These are phyloP conservation scores for Bombus picipes DNA, from an alignment of 1,140 invertebrate genomes.

Conservation along the genomic window DNA sequence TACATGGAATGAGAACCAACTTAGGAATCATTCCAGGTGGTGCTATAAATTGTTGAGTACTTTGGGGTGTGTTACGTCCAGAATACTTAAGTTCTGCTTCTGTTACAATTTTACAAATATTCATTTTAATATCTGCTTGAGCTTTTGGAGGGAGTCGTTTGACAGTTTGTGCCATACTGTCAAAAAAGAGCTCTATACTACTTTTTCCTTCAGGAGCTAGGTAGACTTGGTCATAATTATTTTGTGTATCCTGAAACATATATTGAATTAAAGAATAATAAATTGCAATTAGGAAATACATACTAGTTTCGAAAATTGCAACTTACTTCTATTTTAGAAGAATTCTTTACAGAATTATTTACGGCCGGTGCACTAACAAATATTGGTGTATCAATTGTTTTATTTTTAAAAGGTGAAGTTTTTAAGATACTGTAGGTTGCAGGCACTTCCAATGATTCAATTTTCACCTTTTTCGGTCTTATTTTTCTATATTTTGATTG, in stretches of 20 bases:
- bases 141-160: constrained; percentile 75
- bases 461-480: constrained; percentile 69
- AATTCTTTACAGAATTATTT: constrained; percentile 24
- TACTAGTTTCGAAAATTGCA: neutral
- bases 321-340: constrained; percentile 14
- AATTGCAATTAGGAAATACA: too few species aligned
- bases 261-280: neutral
- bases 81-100: constrained; percentile 75
- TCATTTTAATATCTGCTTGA: constrained; percentile 79
- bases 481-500: constrained; percentile 78
- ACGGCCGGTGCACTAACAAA: constrained; percentile 14
- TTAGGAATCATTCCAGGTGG: constrained; percentile 58
- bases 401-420: constrained; percentile 18
- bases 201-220: constrained; percentile 64
- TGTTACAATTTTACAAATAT: constrained; percentile 78
- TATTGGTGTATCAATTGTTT: constrained; percentile 16
- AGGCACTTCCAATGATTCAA: neutral
- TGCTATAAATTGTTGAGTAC: constrained; percentile 55
- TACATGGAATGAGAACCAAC: constrained; percentile 59
- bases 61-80: constrained; percentile 33
- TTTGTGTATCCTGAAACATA: constrained; percentile 1
- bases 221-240: constrained; percentile 50
- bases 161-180: constrained; percentile 78
- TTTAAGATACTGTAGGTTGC: constrained; percentile 39
- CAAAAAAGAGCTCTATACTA: constrained; percentile 78